Evolutionary conservation across 2,888 invertebrate genomes (phyloP), one percentile per base, ranked within the genome.

Genomic region (Trilocha varians): DNA sequence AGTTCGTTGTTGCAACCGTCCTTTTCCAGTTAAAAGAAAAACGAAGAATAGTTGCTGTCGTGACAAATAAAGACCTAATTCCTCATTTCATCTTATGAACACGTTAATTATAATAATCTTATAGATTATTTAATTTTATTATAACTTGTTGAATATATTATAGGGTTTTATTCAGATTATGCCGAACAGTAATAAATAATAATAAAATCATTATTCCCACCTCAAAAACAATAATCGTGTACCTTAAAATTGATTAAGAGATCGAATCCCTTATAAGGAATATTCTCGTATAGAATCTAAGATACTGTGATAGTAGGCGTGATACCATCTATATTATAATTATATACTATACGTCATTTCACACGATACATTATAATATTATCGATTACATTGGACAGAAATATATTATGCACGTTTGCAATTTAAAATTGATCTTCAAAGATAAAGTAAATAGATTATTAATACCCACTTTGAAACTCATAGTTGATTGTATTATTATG

Each of bases 291-390:
- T 77, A 77, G 73, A 77, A 79, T 74, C 74, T 73, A 78, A 79
- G 75, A 82, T 78, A 83, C 84, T 85, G 84, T 85, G 84, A 85
- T 85, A 85, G 79, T 84, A 84, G 84, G 78, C 73, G 78, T 82
- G 78, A 78, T 80, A 79, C 78, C 82, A 83, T 74, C 79, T 74
- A 72, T 72, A 75, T 74, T 67, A 65, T 66, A 57, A 57, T 65
- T 61, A 59, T 57, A 57, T 54, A 57, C 53, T 59, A 51, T 59
- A 50, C 25, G 11, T 25, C 4, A 25, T 11, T 25, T 25, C 47
- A 47, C 53, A 42, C 47, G 48, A 57, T 46, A 47, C 46, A 53
- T 47, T 50, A 48, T 53, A 54, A 52, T 53, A 50, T 57, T 25
- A 6, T 25, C 25, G 25, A 25, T 4, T 25, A 11, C 25, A 25